A percentile compares a stretch with the other conserved stretches of the same genome.
phyloP scores from a whole-genome alignment of 2,888 invertebrate species.

The Mongoloraphidia duomilia region DNA sequence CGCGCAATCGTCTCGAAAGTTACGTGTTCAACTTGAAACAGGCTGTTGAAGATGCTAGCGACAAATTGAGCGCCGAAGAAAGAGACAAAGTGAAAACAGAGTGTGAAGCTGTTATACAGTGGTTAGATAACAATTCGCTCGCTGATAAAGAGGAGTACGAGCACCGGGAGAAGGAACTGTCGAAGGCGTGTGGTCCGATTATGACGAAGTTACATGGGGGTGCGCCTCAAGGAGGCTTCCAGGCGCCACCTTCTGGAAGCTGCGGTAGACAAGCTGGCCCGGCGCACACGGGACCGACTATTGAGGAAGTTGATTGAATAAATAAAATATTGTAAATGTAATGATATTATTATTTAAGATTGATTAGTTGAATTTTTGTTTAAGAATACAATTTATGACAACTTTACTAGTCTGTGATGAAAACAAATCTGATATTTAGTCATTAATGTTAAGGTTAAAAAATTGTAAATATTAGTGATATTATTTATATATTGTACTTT shows the following conservation, averaged over 20 bases:
- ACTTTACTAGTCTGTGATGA: too few species aligned
- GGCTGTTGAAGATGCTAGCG: slow-evolving; percentile 45
- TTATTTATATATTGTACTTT: not conserved
- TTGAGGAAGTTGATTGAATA: slow-evolving; percentile 41
- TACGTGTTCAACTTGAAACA: slow-evolving; percentile 56
- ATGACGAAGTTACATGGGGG: slow-evolving; percentile 42
- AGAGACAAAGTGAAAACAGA: slow-evolving; percentile 37
- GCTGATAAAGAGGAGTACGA: slow-evolving; percentile 55
- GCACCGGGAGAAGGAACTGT: slow-evolving; percentile 39
- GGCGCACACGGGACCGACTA: slow-evolving; percentile 31
- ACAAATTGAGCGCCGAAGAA: slow-evolving; percentile 47
- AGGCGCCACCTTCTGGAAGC: slow-evolving; percentile 12
- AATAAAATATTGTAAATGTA: too few species aligned
- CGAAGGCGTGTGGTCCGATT: slow-evolving; percentile 33
- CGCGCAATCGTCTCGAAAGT: slow-evolving; percentile 56
- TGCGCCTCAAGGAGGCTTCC: slow-evolving; percentile 17
- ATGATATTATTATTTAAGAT: too few species aligned
- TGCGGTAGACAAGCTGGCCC: slow-evolving; percentile 18
- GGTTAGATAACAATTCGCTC: slow-evolving; percentile 51
- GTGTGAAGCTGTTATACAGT: slow-evolving; percentile 43
- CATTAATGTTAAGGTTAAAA: slow-evolving; percentile 1
- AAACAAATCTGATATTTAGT: not conserved
- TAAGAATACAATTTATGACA: too few species aligned
- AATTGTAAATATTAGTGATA: not conserved
- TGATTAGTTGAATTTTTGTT: too few species aligned